Percentiles rank a stretch among this genome's conserved stretches.
These are phyloP conservation scores for Manis javanica DNA, from an alignment of 2,797 vertebrate species.

Conservation along the genomic window DNA sequence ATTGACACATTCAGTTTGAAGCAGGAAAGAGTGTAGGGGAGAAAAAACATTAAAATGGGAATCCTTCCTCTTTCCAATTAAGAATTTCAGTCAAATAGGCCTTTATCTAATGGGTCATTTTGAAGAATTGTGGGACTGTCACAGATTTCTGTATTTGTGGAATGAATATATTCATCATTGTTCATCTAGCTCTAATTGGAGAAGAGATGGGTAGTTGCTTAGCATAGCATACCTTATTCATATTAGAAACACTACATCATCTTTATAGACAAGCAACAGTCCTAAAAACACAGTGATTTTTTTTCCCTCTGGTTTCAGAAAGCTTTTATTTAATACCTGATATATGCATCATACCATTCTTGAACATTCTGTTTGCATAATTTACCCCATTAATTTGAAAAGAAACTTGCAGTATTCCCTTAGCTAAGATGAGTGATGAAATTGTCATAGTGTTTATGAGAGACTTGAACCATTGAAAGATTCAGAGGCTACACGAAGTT, in stretches of 20 bases:
- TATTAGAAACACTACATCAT: not conserved
- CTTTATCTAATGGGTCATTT: not conserved
- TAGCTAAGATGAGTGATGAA: not conserved
- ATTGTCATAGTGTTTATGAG: not conserved
- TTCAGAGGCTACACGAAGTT: not conserved
- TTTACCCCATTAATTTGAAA: slow-evolving; percentile 32
- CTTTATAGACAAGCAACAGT: not conserved
- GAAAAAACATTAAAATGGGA: not conserved
- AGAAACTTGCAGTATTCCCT: not conserved
- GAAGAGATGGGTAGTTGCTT: not conserved
- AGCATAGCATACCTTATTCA: not conserved
- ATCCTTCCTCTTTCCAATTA: not conserved
- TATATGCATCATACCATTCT: not conserved
- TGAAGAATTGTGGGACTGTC: not conserved
- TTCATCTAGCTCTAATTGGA: not conserved
- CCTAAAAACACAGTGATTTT: slow-evolving; percentile 16
- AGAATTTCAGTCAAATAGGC: not conserved
- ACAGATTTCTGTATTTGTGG: not conserved
- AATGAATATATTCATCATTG: slow-evolving; percentile 14
- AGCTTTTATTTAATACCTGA: slow-evolving; percentile 4
- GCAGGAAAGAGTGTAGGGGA: not conserved
- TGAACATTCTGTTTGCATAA: not conserved
- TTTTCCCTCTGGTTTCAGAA: not conserved
- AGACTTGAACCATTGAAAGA: not conserved
- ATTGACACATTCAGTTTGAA: not conserved